Percentiles rank a stretch among this genome's conserved stretches.
Conservation (phyloP, 2,797 vertebrate species). For the Urophycis tenuis region DNA sequence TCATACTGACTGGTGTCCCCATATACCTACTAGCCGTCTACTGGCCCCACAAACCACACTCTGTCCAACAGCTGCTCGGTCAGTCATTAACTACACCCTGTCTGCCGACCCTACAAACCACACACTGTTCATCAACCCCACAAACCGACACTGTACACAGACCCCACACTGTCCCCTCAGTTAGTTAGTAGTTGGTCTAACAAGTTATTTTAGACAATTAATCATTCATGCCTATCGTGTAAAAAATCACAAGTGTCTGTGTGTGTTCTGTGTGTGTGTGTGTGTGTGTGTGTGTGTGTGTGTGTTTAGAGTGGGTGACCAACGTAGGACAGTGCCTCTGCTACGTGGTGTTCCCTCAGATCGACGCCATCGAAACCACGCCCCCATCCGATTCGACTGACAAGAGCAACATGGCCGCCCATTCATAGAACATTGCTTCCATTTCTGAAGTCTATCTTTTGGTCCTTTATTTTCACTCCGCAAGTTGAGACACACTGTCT, state of each 20-base stretch:
- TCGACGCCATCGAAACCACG: slow-evolving; percentile 59
- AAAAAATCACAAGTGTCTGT: neutral
- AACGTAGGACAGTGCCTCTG: slow-evolving; percentile 90
- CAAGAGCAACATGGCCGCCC: slow-evolving; percentile 52
- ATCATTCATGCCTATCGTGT: neutral
- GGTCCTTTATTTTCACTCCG: neutral
- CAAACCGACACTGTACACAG: neutral
- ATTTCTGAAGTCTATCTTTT: slow-evolving; percentile 2
- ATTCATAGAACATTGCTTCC: slow-evolving; percentile 44
- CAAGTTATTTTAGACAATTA: too few relatives aligned
- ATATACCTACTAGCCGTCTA: slow-evolving; percentile 91
- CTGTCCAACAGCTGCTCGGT: slow-evolving; percentile 87
- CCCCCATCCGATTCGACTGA: slow-evolving; percentile 60
- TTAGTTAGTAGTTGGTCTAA: neutral
- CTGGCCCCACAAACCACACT: slow-evolving; percentile 94
- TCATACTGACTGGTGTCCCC: slow-evolving; percentile 93
- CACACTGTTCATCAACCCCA: neutral
- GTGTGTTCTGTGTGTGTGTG: neutral
- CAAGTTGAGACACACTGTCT: neutral
- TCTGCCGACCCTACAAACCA: neutral
- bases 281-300: slow-evolving; percentile 13
- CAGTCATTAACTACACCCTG: slow-evolving; percentile 35
- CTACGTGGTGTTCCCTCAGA: slow-evolving; percentile 91
- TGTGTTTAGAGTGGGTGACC: slow-evolving; percentile 76
- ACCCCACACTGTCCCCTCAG: neutral